A percentile compares a stretch with the other conserved stretches of the same genome.
phyloP scores from a whole-genome alignment of 2,113 vertebrate genomes.

The Lethenteron reissneri region DNA sequence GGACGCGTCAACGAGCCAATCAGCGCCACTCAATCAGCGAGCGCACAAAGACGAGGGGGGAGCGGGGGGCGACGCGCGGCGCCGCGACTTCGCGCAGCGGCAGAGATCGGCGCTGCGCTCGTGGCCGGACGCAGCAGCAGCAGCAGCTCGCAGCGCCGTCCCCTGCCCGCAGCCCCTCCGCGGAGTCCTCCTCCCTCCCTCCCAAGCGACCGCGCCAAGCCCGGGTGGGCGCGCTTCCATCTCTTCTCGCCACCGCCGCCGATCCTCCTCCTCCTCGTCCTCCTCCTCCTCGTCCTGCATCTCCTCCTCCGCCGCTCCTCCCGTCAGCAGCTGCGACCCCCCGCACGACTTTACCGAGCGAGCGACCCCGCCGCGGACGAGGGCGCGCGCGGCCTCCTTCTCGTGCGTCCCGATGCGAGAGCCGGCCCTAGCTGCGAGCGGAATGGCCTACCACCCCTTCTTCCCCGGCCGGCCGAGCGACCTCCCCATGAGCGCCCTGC shows the following conservation, averaged over 20 bases:
- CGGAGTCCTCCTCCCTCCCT: not conserved
- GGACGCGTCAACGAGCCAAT: conserved; percentile 5
- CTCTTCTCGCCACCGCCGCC: too few species aligned
- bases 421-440: conserved; percentile 83
- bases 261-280: too few species aligned
- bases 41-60: conserved; percentile 5
- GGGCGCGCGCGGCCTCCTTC: too few species aligned
- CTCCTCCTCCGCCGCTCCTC: too few species aligned
- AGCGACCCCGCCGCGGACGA: too few species aligned
- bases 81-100: not conserved
- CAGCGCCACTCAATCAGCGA: conserved; percentile 6
- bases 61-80: conserved; percentile 4
- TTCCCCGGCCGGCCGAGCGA: conserved; percentile 96
- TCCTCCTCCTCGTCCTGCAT: too few species aligned
- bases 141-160: not conserved
- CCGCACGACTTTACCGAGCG: too few species aligned
- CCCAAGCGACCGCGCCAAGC: not conserved
- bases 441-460: conserved; percentile 99
- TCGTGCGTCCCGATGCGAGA: conserved; percentile 62
- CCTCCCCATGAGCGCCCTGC: conserved; percentile 93
- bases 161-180: not conserved
- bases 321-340: too few species aligned
- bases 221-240: not conserved
- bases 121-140: too few species aligned
- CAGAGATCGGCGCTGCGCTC: too few species aligned